A percentile compares a stretch with the other conserved stretches of the same genome.
phyloP scores from a whole-genome alignment of 1,140 invertebrate genomes.

The Drosophila kohkoa region DNA sequence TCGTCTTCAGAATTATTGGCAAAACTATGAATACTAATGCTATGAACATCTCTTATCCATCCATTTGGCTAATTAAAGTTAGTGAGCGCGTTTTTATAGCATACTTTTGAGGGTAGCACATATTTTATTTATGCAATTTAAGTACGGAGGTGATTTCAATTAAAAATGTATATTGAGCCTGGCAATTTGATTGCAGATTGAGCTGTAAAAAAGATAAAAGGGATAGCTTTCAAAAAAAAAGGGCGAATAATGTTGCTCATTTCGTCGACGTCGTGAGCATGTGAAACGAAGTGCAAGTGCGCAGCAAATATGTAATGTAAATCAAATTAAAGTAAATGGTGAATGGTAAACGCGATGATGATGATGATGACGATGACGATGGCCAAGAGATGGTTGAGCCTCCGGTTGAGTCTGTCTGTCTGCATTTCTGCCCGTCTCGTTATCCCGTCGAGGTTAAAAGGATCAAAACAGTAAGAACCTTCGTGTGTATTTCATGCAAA shows the following conservation, averaged over 20 bases:
- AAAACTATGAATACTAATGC: not conserved
- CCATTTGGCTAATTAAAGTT: not conserved
- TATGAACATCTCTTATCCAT: not conserved
- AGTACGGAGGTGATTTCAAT: slow-evolving; percentile 9
- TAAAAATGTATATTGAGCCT: slow-evolving; percentile 7
- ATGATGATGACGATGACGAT: not conserved
- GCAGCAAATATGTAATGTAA: slow-evolving; percentile 38
- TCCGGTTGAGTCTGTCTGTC: not conserved
- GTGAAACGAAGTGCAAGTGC: slow-evolving; percentile 14
- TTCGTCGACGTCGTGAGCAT: not conserved
- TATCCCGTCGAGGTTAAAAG: slow-evolving; percentile 35
- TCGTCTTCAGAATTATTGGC: not conserved
- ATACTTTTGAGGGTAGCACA: not conserved
- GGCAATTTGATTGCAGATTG: slow-evolving; percentile 4
- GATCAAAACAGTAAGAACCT: slow-evolving; percentile 37
- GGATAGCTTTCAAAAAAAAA: not conserved
- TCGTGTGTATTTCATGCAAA: slow-evolving; percentile 45
- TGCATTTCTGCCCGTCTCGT: not conserved
- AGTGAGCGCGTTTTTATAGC: not conserved
- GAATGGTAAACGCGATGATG: slow-evolving; percentile 31
- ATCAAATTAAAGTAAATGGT: slow-evolving; percentile 51
- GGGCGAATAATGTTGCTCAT: not conserved
- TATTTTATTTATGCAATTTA: not conserved
- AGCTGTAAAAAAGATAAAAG: slow-evolving; percentile 7
- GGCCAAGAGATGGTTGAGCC: not conserved